A percentile compares a stretch with the other conserved stretches of the same genome.
Conservation (phyloP, 1,140 invertebrate genomes). For the Ectropis grisescens region DNA sequence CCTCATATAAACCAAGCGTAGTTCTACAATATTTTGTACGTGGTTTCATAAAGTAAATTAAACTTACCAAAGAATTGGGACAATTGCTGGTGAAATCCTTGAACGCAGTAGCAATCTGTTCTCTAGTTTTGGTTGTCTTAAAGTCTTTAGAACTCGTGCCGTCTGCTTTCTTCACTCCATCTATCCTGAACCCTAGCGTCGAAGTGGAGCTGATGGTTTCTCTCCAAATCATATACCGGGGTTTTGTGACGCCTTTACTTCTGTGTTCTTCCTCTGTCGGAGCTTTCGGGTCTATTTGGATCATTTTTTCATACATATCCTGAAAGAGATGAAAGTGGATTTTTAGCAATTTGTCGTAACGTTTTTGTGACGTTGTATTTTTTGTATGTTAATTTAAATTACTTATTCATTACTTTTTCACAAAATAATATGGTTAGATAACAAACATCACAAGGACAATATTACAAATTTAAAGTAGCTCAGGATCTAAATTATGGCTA, state of each 20-base stretch:
- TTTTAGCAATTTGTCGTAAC: too few species aligned
- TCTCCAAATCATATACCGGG: slow-evolving; percentile 97
- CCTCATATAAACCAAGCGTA: too few species aligned
- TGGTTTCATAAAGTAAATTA: too few species aligned
- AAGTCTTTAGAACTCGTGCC: slow-evolving; percentile 95
- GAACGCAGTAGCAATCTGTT: slow-evolving; percentile 86
- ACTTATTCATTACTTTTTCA: too few species aligned
- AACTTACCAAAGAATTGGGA: slow-evolving; percentile 82
- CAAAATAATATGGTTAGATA: too few species aligned
- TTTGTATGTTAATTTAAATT: too few species aligned
- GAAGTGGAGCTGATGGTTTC: slow-evolving; percentile 97
- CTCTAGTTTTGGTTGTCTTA: slow-evolving; percentile 92
- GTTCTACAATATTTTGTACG: too few species aligned
- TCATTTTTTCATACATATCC: slow-evolving; percentile 99
- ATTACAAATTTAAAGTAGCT: too few species aligned
- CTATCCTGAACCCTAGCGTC: slow-evolving; percentile 95
- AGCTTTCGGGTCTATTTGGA: slow-evolving; percentile 91
- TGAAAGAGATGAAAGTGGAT: slow-evolving; percentile 43
- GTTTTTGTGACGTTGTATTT: too few species aligned
- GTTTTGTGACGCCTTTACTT: slow-evolving; percentile 93
- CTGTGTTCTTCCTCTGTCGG: slow-evolving; percentile 92
- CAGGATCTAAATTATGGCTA: too few species aligned
- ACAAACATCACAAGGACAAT: too few species aligned
- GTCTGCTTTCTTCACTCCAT: slow-evolving; percentile 92
- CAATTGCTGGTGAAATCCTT: slow-evolving; percentile 86